Evolutionary conservation across 2,113 vertebrate genomes (phyloP), one percentile per base, ranked within the genome.

Genomic region (Tympanuchus pallidicinctus): DNA sequence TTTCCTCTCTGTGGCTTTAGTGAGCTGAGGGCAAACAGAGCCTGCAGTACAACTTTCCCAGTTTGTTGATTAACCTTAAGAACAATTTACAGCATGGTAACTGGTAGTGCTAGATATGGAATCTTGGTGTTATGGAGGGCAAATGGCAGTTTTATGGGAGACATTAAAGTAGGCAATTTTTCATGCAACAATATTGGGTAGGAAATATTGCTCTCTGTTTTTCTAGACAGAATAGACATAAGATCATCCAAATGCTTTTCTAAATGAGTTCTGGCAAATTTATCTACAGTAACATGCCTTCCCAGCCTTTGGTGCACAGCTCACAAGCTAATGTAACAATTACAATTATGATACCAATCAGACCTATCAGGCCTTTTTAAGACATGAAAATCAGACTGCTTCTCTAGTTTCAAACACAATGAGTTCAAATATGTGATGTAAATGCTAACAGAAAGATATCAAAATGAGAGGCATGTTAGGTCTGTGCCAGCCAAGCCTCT

Each of bases 341-440:
- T 82, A 21, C n/a, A 86, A 84, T 86, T 50, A 82, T 27, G 60
- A 38, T 63, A 56, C 21, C 60, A 63, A 81, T 94, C 43, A 86
- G 86, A 92, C 45, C 11, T 93, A 87, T 30, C 36, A 92, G 75
- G 74, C 12, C 83, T 88, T 93, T 88, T 82, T 16, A 82, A 76
- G 65, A 92, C 40, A 69, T n/a, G 50, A 90, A 88, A 92, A 82
- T 54, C 72, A 86, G 61, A 63, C 66, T 45, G 75, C 73, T 90
- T 93, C 43, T 66, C 85, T 56, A 36, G 52, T 90, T 89, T 79
- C 19, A 78, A n/a, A 79, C 34, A 61, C 82, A 74, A 8, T 50
- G 52, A 82, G 50, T 67, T 90, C 50, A 84, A 92, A 74, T 74
- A 75, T 57, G 38, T 59, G 71, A 72, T 85, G 48, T 22, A 83